phyloP scores from a whole-genome alignment of 1,140 invertebrate species.

The Macrostomum lignano region DNA sequence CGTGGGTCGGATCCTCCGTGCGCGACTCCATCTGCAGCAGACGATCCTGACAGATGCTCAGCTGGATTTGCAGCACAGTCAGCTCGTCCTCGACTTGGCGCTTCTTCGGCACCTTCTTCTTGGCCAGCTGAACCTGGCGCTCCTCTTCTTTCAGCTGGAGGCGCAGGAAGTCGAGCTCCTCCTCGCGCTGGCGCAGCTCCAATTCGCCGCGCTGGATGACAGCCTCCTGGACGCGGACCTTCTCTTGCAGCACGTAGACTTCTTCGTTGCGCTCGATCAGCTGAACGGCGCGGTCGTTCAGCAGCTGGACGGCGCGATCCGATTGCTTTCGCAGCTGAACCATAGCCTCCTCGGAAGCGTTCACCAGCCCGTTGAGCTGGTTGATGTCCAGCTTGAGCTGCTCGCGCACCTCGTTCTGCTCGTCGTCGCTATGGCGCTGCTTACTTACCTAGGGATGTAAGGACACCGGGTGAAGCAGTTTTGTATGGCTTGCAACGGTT shows the following conservation, averaged over 20 bases:
- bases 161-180: slow-evolving; percentile 22
- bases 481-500: no score
- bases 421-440: slow-evolving; percentile 18
- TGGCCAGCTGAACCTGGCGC: slow-evolving; percentile 13
- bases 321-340: slow-evolving; percentile 21
- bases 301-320: slow-evolving; percentile 19
- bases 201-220: slow-evolving; percentile 25
- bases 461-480: no score
- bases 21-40: slow-evolving; percentile 22
- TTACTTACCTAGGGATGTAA: no score
- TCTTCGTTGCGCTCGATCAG: slow-evolving; percentile 26
- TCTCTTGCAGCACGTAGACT: slow-evolving; percentile 24
- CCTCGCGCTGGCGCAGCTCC: slow-evolving; percentile 18
- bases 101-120: slow-evolving; percentile 17
- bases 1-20: slow-evolving; percentile 22
- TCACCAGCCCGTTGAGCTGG: slow-evolving; percentile 26
- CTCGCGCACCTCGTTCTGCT: slow-evolving; percentile 20
- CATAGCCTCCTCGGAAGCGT: slow-evolving; percentile 25
- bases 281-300: slow-evolving; percentile 17
- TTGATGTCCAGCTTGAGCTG: slow-evolving; percentile 26
- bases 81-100: slow-evolving; percentile 15
- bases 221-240: slow-evolving; percentile 12
- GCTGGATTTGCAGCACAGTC: no score
- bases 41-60: slow-evolving; percentile 23
- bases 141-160: slow-evolving; percentile 18